phyloP scores from a whole-genome alignment of 2,113 vertebrate genomes.

The Apodemus sylvaticus region DNA sequence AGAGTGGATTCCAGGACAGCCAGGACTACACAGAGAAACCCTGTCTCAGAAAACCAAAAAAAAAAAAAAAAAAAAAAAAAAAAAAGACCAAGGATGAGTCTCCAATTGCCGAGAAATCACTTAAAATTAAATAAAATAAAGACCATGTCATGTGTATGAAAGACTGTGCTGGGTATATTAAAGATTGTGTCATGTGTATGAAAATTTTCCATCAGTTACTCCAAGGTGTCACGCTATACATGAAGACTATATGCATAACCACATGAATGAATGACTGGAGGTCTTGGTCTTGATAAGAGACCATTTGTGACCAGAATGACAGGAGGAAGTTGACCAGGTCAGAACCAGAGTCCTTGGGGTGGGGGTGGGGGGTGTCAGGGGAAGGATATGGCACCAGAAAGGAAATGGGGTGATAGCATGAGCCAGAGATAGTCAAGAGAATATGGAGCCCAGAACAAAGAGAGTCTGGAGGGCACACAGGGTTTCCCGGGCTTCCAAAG shows the following conservation, averaged over 20 bases:
- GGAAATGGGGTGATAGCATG: fast-evolving
- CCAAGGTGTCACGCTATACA: not conserved
- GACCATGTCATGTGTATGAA: not conserved
- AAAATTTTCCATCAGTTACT: not conserved
- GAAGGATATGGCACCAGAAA: not conserved
- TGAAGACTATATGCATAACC: not conserved
- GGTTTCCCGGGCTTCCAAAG: too few species aligned
- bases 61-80: too few species aligned
- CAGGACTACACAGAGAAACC: too few species aligned
- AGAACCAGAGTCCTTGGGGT: not conserved
- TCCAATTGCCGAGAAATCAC: not conserved
- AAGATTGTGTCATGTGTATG: too few species aligned
- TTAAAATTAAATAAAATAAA: not conserved
- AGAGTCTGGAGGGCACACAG: not conserved
- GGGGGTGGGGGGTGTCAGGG: too few species aligned
- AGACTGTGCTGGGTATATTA: too few species aligned
- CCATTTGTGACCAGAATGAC: not conserved
- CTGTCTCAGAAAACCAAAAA: too few species aligned
- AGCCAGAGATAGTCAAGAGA: not conserved
- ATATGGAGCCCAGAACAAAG: not conserved
- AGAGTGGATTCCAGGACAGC: too few species aligned
- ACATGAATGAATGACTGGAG: not conserved
- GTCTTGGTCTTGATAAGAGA: not conserved
- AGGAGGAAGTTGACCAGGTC: not conserved
- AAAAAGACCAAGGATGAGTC: not conserved